Evolutionary conservation across 2,888 invertebrate genomes (phyloP).

Genomic region (Latrodectus hesperus): DNA sequence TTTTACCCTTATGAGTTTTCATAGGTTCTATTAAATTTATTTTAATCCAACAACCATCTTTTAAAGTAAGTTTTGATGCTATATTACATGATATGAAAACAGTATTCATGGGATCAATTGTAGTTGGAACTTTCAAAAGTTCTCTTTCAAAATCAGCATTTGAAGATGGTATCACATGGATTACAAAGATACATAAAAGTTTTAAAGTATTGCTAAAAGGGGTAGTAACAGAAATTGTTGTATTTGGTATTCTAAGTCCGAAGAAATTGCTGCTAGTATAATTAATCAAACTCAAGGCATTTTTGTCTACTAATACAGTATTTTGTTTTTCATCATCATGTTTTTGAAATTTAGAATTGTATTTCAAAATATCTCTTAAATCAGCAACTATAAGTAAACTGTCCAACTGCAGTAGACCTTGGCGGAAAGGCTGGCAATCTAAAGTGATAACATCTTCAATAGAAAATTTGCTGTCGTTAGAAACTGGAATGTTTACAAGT

Average conservation of each 20-base stretch:
- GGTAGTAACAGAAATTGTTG: constrained; percentile 17
- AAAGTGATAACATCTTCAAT: constrained; percentile 34
- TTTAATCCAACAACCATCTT: constrained; percentile 60
- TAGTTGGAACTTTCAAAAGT: constrained; percentile 6
- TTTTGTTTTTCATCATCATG: not conserved
- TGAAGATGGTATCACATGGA: constrained; percentile 38
- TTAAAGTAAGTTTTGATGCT: constrained; percentile 30
- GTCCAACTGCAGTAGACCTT: constrained; percentile 23
- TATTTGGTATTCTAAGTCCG: constrained; percentile 16
- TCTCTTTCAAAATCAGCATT: constrained; percentile 41
- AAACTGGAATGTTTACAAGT: constrained; percentile 4
- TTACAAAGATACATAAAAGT: constrained; percentile 23
- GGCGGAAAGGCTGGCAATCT: constrained; percentile 50
- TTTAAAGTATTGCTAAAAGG: constrained; percentile 39
- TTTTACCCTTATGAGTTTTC: constrained; percentile 9
- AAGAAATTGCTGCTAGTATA: constrained; percentile 54
- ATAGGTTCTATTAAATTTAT: constrained; percentile 38
- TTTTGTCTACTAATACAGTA: constrained; percentile 11
- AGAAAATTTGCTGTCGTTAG: not conserved
- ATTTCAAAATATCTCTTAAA: constrained; percentile 8
- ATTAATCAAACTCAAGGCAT: constrained; percentile 44
- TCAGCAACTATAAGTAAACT: constrained; percentile 41
- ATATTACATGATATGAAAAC: constrained; percentile 48
- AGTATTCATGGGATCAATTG: constrained; percentile 61
- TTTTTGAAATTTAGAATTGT: not conserved